Evolutionary conservation across 2,888 invertebrate genomes (phyloP), one percentile per base, ranked within the genome.

Genomic region (Mactromeris polynyma): DNA sequence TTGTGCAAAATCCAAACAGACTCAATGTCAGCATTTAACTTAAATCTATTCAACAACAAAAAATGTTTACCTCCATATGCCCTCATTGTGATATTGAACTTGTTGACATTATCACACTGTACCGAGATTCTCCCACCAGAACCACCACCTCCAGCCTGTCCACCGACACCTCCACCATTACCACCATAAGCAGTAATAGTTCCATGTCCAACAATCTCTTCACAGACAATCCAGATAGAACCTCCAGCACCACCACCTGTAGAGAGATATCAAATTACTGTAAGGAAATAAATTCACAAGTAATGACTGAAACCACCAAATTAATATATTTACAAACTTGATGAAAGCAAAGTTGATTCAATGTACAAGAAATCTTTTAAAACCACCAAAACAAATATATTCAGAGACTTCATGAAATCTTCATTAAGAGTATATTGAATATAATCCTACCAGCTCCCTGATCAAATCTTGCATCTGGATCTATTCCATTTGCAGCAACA

Each of bases 221-320:
- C 93, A 92, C 94, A 94, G 19, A 73, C 81, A 40, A 95, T 94
- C 94, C 94, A 95, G 73, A 95, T 90, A 81, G 94, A 92, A 40
- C 95, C 95, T 40, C 94, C 95, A 51, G 94, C 93, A 38, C 95
- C 95, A 46, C 95, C 95, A 90, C 95, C 95, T 95, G 42, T 33
- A 38, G n/a, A n/a, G n/a, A 58, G 21, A 19, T 36, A 73, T 36
- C 19, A 73, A 11, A 0, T n/a, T 64, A 7, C 9, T 26, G 7
- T 26, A 64, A 64, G 9, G 3, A 64, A 9, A 2, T 26, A n/a
- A 64, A 26, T n/a, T 26, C 11, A 17, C 2, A 14, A 51, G n/a
- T n/a, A 58, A 58, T n/a, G 3, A n/a, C 2, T 7, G 11, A 4
- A 7, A 42, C 42, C 11, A 42, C 42, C 42, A 42, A 42, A 42